phyloP scores from a whole-genome alignment of 2,113 vertebrate species.

The Oceanodroma tethys region DNA sequence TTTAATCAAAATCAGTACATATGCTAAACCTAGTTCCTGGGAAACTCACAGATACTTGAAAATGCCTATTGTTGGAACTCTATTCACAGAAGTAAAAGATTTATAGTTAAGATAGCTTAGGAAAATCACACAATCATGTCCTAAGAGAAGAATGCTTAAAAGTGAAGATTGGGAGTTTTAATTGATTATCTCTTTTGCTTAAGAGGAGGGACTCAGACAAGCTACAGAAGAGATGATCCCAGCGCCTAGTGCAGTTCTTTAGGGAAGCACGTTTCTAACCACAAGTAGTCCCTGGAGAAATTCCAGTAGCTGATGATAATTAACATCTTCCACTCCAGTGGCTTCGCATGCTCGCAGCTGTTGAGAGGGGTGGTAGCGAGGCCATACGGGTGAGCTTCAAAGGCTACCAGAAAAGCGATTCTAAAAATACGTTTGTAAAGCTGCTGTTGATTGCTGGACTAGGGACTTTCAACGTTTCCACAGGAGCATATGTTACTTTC shows the following conservation, averaged over 20 bases:
- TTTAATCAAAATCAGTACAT: not conserved
- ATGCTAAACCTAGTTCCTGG: not conserved
- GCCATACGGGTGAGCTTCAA: constrained; percentile 13
- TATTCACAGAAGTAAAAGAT: not conserved
- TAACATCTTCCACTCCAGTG: constrained; percentile 59
- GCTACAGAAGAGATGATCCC: not conserved
- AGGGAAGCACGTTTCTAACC: constrained; percentile 16
- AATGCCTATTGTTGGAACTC: not conserved
- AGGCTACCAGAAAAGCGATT: not conserved
- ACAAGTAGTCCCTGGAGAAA: constrained; percentile 60
- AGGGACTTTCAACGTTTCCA: not conserved
- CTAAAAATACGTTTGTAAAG: constrained; percentile 15
- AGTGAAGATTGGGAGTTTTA: not conserved
- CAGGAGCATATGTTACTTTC: not conserved
- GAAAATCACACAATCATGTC: not conserved
- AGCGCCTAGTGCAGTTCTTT: not conserved
- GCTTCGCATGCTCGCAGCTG: constrained; percentile 23
- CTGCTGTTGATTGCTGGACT: constrained; percentile 1
- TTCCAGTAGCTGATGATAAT: constrained; percentile 64
- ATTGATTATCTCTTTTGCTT: not conserved
- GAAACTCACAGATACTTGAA: not conserved
- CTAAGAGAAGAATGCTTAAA: not conserved
- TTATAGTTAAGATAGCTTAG: not conserved
- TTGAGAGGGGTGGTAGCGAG: not conserved
- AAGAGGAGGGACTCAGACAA: not conserved